Conservation (phyloP, 2,888 invertebrate genomes). For the Ormyrus labotus region DNA sequence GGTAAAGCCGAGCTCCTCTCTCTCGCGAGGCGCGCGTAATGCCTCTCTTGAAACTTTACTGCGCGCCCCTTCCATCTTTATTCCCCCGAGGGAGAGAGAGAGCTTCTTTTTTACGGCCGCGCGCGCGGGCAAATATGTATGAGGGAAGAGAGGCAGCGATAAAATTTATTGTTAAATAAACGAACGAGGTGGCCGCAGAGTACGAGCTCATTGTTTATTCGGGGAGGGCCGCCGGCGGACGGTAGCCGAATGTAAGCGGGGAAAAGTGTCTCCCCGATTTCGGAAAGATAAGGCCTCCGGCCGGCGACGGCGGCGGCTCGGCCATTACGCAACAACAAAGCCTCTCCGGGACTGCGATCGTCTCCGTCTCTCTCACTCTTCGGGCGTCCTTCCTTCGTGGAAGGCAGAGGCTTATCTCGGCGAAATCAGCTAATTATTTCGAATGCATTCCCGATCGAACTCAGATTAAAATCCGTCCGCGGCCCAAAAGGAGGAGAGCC, state of each 20-base stretch:
- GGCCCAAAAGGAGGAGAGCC: conserved; percentile 62
- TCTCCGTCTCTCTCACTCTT: conserved; percentile 3
- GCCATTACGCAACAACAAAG: conserved; percentile 52
- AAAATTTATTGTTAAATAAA: conserved; percentile 29
- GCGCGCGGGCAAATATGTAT: no score
- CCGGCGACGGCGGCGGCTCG: not conserved
- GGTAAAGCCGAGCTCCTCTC: not conserved
- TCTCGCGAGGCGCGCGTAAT: not conserved
- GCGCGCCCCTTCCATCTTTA: conserved; percentile 30
- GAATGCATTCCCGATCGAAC: conserved; percentile 73
- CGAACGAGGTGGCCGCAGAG: not conserved
- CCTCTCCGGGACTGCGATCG: not conserved
- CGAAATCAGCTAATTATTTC: conserved; percentile 75
- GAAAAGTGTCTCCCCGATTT: conserved; percentile 43
- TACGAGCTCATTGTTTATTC: conserved; percentile 22
- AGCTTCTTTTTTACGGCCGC: not conserved
- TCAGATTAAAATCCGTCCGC: conserved; percentile 70
- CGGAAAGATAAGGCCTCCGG: conserved; percentile 43
- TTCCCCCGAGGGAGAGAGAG: not conserved
- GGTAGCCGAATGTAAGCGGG: conserved; percentile 7
- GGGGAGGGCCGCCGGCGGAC: not conserved
- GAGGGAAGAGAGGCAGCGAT: not conserved
- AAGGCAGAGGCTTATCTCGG: conserved; percentile 46
- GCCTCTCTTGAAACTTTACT: conserved; percentile 26
- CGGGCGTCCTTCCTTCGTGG: conserved; percentile 42